Percentiles rank a stretch among this genome's conserved stretches.
phyloP scores from a whole-genome alignment of 1,140 invertebrate species.

The Glomeris maerens region DNA sequence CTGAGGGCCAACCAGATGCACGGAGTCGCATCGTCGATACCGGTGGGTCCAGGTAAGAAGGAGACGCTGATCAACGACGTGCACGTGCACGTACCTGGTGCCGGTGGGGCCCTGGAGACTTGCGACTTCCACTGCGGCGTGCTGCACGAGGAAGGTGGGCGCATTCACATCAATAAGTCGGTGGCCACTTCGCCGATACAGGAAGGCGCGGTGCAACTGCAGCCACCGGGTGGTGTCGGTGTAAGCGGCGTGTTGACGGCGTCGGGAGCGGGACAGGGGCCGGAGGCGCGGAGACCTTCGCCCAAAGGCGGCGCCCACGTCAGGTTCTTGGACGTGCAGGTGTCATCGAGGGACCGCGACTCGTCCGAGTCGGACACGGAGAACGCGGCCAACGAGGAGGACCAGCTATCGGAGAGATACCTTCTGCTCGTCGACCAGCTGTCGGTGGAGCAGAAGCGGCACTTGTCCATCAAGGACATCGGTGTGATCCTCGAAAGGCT shows the following conservation, averaged over 20 bases:
- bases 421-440: conserved; percentile 80
- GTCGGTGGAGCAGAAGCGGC: conserved; percentile 75
- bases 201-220: conserved; percentile 36
- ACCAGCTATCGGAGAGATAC: conserved; percentile 56
- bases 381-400: conserved; percentile 79
- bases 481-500: conserved; percentile 82
- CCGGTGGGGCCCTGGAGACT: too few relatives aligned
- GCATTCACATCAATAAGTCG: conserved; percentile 77
- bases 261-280: conserved; percentile 7
- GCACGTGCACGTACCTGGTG: conserved; percentile 47
- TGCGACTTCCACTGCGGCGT: conserved; percentile 92
- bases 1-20: conserved; percentile 21
- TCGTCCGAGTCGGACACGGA: conserved; percentile 75
- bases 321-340: conserved; percentile 47
- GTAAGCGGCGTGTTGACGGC: conserved; percentile 1
- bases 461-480: conserved; percentile 85
- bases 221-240: conserved; percentile 9
- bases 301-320: conserved; percentile 38
- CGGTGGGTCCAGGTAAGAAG: conserved; percentile 30
- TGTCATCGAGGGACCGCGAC: conserved; percentile 9
- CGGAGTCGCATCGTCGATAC: conserved; percentile 13
- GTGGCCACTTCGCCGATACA: conserved; percentile 82
- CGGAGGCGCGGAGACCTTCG: conserved; percentile 14
- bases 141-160: conserved; percentile 74
- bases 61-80: conserved; percentile 41